These are phyloP conservation scores for Lysandra bellargus DNA, from an alignment of 2,888 invertebrate species.

Conservation along the genomic window DNA sequence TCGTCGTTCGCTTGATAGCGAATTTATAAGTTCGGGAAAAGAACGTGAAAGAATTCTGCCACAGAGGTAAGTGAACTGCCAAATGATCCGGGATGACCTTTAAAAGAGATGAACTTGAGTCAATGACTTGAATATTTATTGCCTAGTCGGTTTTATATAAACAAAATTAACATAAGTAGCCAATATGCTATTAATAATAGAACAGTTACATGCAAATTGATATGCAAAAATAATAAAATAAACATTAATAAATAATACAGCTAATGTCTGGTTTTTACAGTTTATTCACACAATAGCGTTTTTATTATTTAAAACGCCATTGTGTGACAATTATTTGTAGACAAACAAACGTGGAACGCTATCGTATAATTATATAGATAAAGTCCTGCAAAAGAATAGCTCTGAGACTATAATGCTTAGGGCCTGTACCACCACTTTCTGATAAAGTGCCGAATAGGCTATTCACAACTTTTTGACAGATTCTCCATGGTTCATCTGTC, in stretches of 20 bases:
- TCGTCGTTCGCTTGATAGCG: slow-evolving; percentile 29
- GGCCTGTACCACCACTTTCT: no score
- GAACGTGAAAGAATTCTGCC: slow-evolving; percentile 34
- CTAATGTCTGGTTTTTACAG: neutral
- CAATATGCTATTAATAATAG: neutral
- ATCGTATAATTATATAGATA: no score
- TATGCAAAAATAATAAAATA: neutral
- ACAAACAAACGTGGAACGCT: no score
- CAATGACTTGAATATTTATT: slow-evolving; percentile 11
- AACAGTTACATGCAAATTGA: slow-evolving; percentile 14
- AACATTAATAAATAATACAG: neutral
- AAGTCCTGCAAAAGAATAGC: no score
- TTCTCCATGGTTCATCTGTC: no score
- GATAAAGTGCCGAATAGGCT: no score
- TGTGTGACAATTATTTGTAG: no score
- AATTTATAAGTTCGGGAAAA: slow-evolving; percentile 34
- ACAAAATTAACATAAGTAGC: slow-evolving; percentile 9
- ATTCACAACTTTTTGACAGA: no score
- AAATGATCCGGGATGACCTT: slow-evolving; percentile 14
- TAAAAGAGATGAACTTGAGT: slow-evolving; percentile 15
- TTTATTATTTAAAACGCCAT: no score
- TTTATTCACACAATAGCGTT: neutral
- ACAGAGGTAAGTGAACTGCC: slow-evolving; percentile 39
- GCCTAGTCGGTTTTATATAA: slow-evolving; percentile 4
- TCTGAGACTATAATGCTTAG: no score